Base-by-base conservation (phyloP, 2,113 vertebrate genomes). In the Camelus dromedarius region DNA sequence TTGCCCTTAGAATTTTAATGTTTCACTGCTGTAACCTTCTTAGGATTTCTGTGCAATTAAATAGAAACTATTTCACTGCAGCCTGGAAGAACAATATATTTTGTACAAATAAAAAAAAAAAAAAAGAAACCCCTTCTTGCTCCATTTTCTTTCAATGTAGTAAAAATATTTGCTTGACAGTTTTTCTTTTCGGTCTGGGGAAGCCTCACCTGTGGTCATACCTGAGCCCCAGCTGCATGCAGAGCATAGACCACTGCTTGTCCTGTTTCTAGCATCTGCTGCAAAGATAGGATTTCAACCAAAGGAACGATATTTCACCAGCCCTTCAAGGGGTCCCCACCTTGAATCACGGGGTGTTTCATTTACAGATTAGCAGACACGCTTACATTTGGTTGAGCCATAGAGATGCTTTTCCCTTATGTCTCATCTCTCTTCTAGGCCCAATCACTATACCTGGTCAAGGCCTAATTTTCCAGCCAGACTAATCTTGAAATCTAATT, bases 1-100 rank as follows among this genome's bases (percentile, higher is more conserved):
- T 99, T 99, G 99, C 99, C 98, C 98, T 99, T 99, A 99, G 99
- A 99, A 99, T 99, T 99, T 99, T 98, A 99, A 99, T 99, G 99
- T 99, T 98, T 98, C 97, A 98, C 98, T 99, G 98, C 98, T 98
- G 98, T 99, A 99, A 99, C 98, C 99, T 99, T 99, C 98, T 98
- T 98, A 98, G 98, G 98, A 98, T 99, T 98, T 98, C 98, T 98
- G 96, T 98, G 98, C 98, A 99, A 99, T 99, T 99, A 99, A 98
- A 98, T 98, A 98, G 98, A 98, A 99, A 99, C 98, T 98, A 98
- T 98, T 99, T 98, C 98, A 97, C 96, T 98, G 95, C 98, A 98
- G 98, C 98, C 98, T 99, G 97, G 97, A 98, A 99, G 98, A 99
- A 98, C 97, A 98, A 98, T 99, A 98, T 99, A 99, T 99, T 99